Base-by-base conservation (phyloP, 2,797 vertebrate genomes). In the Halcyon chelicuti region DNA sequence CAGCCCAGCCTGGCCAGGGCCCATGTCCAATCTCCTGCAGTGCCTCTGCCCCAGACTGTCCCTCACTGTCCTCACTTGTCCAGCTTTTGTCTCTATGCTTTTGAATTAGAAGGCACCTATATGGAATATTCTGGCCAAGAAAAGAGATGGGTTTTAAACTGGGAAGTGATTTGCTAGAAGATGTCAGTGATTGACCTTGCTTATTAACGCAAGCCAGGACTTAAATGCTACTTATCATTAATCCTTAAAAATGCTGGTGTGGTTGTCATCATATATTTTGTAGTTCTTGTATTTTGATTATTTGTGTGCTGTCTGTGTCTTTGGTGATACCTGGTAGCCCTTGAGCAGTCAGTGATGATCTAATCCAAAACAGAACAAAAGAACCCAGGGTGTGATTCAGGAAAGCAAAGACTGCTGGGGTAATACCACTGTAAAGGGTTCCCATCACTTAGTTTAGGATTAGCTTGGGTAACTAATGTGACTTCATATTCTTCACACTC, bases 1-100 rank as follows among this genome's bases (percentile, higher is more conserved):
- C 0, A 0, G 13, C 49, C 26, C 16, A 20, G 8, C 60, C 77
- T 1, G 0, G 42, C 16, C 54, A 60, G 40, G 44, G 25, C 60
- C 77, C 3, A 0, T 7, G 35, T 16, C 70, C 40, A 42, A 35
- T 19, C n/a, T 39, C 21, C 31, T 3, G 1, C 66, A 44, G 55
- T 20, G 37, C 67, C 68, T n/a, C 3, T 62, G 37, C 25, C 51
- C 33, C 46, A 54, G 13, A 16, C 68, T 31, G 31, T 35, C 39
- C n/a, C 51, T 47, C 29, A 1, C 2, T 58, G 5, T 17, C 52
- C 35, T 78, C 2, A 0, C 35, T 71, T 35, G 15, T 5, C 22
- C 67, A 44, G 10, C 31, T 76, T 49, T 47, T 2, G 0, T 18
- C 33, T 76, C 51, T 62, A 70, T 54, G 14, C 13, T 63, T 88